Conservation (phyloP, 2,888 invertebrate genomes). For the Myathropa florea region DNA sequence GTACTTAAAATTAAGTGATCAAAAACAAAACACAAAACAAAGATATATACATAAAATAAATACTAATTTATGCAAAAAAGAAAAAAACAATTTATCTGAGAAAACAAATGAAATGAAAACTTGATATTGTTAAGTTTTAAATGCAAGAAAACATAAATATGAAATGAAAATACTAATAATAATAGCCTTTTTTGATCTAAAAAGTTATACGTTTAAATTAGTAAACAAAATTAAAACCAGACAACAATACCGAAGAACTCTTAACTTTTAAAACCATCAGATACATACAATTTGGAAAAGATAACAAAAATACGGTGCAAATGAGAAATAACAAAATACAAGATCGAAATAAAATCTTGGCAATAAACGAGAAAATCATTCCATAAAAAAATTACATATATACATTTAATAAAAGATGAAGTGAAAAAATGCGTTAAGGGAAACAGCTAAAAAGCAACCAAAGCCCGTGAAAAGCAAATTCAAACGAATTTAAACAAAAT, state of each 20-base stretch:
- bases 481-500: conserved; percentile 28
- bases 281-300: conserved; percentile 14
- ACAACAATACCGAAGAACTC: background rate
- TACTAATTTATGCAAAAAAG: conserved; percentile 33
- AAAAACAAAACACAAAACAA: conserved; percentile 39
- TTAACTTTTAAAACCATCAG: conserved; percentile 12
- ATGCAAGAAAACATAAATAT: conserved; percentile 11
- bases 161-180: conserved; percentile 2
- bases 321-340: background rate
- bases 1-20: conserved; percentile 64
- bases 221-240: conserved; percentile 15
- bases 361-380: conserved; percentile 36
- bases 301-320: background rate
- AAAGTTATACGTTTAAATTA: conserved; percentile 54
- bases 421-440: background rate
- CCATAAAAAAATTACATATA: conserved; percentile 33
- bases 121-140: conserved; percentile 57
- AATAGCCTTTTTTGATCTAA: conserved; percentile 44
- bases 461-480: conserved; percentile 22
- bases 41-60: conserved; percentile 29
- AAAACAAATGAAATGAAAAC: conserved; percentile 25
- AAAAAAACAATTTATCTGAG: conserved; percentile 43
- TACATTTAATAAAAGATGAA: background rate
- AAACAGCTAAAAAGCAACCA: background rate
- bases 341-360: conserved; percentile 41